phyloP scores from a whole-genome alignment of 2,888 invertebrate species.

The Mechanitis mazaeus region DNA sequence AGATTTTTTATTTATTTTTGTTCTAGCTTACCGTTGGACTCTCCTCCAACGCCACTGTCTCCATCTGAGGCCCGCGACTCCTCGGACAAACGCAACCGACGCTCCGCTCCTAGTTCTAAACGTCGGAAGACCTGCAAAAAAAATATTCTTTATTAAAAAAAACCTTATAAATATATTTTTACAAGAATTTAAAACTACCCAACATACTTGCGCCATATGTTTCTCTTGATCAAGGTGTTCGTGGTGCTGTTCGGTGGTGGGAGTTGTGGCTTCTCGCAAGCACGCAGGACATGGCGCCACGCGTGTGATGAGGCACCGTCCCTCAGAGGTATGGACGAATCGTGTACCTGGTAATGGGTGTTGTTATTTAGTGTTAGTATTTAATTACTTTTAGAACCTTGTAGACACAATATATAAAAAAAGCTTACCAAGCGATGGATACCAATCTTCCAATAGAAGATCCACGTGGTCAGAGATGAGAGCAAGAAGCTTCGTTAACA shows the following conservation, averaged over 20 bases:
- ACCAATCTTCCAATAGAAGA: constrained; percentile 98
- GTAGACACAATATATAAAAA: too few species aligned
- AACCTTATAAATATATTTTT: not conserved
- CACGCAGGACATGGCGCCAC: constrained; percentile 95
- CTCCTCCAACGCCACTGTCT: constrained; percentile 92
- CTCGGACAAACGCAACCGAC: constrained; percentile 73
- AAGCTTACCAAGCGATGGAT: constrained; percentile 85
- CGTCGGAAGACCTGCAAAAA: constrained; percentile 46
- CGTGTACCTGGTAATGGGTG: constrained; percentile 83
- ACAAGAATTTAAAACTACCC: constrained; percentile 23
- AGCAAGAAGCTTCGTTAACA: constrained; percentile 88
- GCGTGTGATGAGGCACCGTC: constrained; percentile 94
- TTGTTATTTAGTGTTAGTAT: too few species aligned
- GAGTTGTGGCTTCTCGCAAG: constrained; percentile 62
- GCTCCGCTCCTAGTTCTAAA: constrained; percentile 48
- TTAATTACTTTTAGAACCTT: too few species aligned
- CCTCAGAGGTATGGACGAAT: constrained; percentile 98
- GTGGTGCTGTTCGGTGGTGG: constrained; percentile 24
- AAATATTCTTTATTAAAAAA: not conserved
- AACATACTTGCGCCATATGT: constrained; percentile 36
- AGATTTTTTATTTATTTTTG: not conserved
- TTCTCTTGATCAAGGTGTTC: constrained; percentile 33
- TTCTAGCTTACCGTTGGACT: constrained; percentile 72
- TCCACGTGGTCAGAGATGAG: constrained; percentile 97
- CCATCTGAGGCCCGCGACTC: constrained; percentile 89